These are phyloP conservation scores for Amphibalanus amphitrite DNA, from an alignment of 1,140 invertebrate genomes.

Conservation along the genomic window DNA sequence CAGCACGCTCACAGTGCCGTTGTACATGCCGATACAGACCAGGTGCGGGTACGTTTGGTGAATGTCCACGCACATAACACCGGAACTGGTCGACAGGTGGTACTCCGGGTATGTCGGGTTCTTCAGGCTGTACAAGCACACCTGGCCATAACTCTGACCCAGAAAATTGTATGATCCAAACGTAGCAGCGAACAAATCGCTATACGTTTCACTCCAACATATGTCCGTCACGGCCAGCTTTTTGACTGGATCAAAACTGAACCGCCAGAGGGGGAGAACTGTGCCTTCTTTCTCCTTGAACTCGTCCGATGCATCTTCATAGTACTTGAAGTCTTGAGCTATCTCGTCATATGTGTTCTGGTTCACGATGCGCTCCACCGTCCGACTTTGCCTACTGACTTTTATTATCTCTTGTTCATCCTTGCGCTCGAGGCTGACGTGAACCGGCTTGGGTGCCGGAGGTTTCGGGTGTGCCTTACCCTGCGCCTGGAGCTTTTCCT, in stretches of 20 bases:
- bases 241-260: background rate
- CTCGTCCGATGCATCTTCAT: background rate
- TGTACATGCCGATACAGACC: background rate
- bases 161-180: background rate
- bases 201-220: background rate
- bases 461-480: background rate
- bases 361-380: background rate
- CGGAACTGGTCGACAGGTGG: background rate
- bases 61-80: background rate
- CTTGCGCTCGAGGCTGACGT: background rate
- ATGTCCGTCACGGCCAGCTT: background rate
- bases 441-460: background rate
- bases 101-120: background rate
- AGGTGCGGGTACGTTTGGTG: background rate
- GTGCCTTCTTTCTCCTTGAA: background rate
- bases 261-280: background rate
- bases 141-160: background rate
- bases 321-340: slow-evolving; percentile 3
- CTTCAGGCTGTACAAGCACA: background rate
- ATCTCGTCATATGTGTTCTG: background rate
- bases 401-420: background rate
- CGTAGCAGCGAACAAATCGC: background rate
- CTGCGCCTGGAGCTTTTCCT: background rate
- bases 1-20: background rate
- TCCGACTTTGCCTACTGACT: background rate